Conservation (phyloP, 2,888 invertebrate genomes). For the Drosophila yooni region DNA sequence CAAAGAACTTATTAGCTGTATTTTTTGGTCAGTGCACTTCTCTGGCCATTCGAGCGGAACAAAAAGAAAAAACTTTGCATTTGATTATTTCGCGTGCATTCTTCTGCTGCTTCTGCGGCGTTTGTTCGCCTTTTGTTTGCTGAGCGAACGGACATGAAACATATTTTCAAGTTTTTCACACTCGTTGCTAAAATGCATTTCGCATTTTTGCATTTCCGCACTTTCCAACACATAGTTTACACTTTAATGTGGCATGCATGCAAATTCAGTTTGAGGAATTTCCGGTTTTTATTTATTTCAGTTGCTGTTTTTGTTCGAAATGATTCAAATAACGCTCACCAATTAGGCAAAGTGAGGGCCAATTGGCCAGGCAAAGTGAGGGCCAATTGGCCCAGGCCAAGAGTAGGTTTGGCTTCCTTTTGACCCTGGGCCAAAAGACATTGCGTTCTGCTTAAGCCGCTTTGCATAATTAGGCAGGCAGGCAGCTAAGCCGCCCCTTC, state of each 20-base stretch:
- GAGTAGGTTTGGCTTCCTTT: constrained; percentile 53
- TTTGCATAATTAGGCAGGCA: constrained; percentile 73
- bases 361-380: constrained; percentile 29
- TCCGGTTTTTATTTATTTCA: constrained; percentile 32
- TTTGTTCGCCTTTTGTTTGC: constrained; percentile 40
- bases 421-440: constrained; percentile 30
- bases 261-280: constrained; percentile 31
- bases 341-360: constrained; percentile 52
- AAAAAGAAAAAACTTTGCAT: constrained; percentile 18
- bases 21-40: constrained; percentile 31
- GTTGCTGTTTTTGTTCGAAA: constrained; percentile 8
- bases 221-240: constrained; percentile 36
- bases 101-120: constrained; percentile 26
- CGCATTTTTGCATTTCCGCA: constrained; percentile 69
- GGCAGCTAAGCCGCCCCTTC: constrained; percentile 33
- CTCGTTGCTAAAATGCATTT: constrained; percentile 54
- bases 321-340: constrained; percentile 43
- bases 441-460: constrained; percentile 57
- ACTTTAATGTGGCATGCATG: constrained; percentile 58
- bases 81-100: constrained; percentile 40
- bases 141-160: constrained; percentile 46
- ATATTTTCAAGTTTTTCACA: constrained; percentile 63
- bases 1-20: background rate
- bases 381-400: constrained; percentile 25
- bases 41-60: constrained; percentile 33